Base-by-base conservation (phyloP, 2,113 vertebrate species). In the Jacana jacana region DNA sequence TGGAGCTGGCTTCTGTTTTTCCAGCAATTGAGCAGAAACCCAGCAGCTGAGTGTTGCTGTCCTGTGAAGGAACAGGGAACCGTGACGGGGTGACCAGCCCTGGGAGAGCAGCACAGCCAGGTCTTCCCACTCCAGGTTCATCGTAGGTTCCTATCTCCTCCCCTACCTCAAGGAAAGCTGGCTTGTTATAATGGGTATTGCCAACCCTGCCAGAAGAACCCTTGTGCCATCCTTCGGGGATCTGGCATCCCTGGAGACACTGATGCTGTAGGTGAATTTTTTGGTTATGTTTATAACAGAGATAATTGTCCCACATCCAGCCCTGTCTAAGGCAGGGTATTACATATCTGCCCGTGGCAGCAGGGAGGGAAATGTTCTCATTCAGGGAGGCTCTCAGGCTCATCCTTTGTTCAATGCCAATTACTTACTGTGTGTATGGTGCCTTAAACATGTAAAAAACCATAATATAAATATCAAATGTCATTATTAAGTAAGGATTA, bases 401-500 rank as follows among this genome's bases (percentile, higher is more conserved):
- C 64, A 2, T 91, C 33, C 11, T 28, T 58, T 81, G 25, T 91
- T 92, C 11, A 33, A 44, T 31, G 48, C 61, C 65, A 95, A 71
- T 91, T 95, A 73, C 52, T 86, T 92, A 40, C 81, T 61, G 25
- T 39, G 52, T 79, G 55, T 49, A n/a, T 5, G 7, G 48, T 77
- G 63, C 72, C 69, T 84, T 70, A 35, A 92, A 91, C 78, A n/a
- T 40, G 39, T 35, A 49, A 86, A 86, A 92, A 49, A 51, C 9
- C 63, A 61, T 55, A 68, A 51, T 68, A 68, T 75, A 71, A 88
- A 84, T 84, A 95, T 90, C 72, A 94, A 80, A 86, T 93, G 60
- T 85, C 58, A 20, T 95, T 57, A 95, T 75, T 90, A 89, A 95
- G 64, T 23, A 33, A 88, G 88, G 73, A 84, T 94, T 96, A 95